Evolutionary conservation across 2,113 vertebrate species (phyloP).

Genomic region (Marmota flaviventris): DNA sequence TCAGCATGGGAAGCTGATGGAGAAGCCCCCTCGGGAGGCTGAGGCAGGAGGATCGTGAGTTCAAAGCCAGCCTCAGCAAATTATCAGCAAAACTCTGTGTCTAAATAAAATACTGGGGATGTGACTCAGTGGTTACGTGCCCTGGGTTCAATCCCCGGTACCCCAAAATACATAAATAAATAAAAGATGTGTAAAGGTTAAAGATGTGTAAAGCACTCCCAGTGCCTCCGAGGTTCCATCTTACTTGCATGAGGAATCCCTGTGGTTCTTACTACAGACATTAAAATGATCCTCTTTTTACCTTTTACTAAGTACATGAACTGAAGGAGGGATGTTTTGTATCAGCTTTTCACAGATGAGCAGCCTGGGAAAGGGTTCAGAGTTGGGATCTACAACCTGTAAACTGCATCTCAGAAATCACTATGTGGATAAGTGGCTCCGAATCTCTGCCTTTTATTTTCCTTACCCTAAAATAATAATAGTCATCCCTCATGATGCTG

Average conservation of each 20-base stretch:
- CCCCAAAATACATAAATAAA: too few relatives aligned
- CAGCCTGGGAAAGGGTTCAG: background rate
- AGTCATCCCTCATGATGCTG: background rate
- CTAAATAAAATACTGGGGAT: too few relatives aligned
- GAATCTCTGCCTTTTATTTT: background rate
- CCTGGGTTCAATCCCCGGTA: too few relatives aligned
- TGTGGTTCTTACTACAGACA: background rate
- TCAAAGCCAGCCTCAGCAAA: too few relatives aligned
- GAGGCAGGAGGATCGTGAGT: too few relatives aligned
- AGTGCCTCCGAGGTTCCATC: background rate
- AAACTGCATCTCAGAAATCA: background rate
- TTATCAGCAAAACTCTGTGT: too few relatives aligned
- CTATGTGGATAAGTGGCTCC: background rate
- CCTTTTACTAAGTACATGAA: background rate
- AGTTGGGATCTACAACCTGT: background rate
- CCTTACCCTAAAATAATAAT: background rate
- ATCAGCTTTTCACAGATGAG: constrained; percentile 15
- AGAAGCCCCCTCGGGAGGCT: background rate
- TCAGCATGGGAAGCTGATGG: background rate
- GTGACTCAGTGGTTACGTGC: too few relatives aligned
- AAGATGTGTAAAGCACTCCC: background rate
- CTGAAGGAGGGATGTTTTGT: background rate
- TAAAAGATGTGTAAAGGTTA: too few relatives aligned
- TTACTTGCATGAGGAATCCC: background rate
- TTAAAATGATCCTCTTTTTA: background rate